Percentiles rank a stretch among this genome's conserved stretches.
Conservation (phyloP, 2,113 vertebrate species). For the Sula dactylatra region DNA sequence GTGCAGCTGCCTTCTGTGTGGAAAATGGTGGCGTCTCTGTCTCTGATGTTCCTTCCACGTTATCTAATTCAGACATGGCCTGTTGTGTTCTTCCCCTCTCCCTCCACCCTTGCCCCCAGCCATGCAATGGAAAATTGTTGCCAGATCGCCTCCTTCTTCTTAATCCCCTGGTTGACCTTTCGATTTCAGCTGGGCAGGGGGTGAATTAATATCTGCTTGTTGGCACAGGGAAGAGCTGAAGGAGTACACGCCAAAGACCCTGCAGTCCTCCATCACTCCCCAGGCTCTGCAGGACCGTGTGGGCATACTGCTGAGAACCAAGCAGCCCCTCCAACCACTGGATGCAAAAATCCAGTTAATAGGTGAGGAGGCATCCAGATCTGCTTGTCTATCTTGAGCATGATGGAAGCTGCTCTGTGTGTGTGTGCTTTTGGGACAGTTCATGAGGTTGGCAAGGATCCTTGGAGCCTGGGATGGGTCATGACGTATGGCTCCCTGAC, state of each 20-base stretch:
- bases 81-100: not conserved
- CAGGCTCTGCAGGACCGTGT: constrained; percentile 58
- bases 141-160: not conserved
- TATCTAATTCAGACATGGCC: accelerated
- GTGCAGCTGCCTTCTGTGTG: not conserved
- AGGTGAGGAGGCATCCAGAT: constrained; percentile 70
- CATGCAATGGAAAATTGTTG: not conserved
- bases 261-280: constrained; percentile 19
- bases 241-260: constrained; percentile 74
- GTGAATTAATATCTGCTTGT: not conserved
- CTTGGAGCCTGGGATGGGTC: not conserved
- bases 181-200: not conserved
- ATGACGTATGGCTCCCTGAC: not conserved
- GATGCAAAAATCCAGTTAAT: constrained; percentile 86
- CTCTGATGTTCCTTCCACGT: not conserved
- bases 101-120: not conserved
- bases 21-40: not conserved
- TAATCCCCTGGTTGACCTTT: not conserved
- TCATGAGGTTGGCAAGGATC: not conserved
- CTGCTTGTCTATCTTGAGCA: not conserved
- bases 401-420: not conserved
- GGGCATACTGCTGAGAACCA: constrained; percentile 56
- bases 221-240: constrained; percentile 78
- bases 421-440: not conserved
- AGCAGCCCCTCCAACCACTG: constrained; percentile 45